phyloP scores from a whole-genome alignment of 2,113 vertebrate species.

The Psephotus haematonotus region DNA sequence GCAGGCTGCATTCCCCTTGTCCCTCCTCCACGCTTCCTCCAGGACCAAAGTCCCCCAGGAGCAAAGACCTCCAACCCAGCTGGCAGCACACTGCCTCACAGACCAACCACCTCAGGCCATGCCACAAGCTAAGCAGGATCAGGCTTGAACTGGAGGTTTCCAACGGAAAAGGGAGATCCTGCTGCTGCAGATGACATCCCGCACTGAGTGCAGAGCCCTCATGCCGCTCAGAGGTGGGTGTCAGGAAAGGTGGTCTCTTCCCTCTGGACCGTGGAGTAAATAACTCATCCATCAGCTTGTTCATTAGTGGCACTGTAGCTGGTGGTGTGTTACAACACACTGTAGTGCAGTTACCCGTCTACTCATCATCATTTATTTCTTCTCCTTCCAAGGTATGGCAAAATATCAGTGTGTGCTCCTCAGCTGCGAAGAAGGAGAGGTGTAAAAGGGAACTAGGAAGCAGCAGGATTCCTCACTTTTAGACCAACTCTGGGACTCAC shows the following conservation, averaged over 20 bases:
- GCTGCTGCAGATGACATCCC: background rate
- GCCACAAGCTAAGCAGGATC: background rate
- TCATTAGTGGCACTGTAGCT: background rate
- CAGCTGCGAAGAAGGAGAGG: background rate
- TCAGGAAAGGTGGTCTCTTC: conserved; percentile 7
- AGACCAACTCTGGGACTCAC: background rate
- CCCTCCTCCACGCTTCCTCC: background rate
- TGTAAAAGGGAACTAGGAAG: background rate
- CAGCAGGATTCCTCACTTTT: conserved; percentile 6
- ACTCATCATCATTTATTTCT: conserved; percentile 34
- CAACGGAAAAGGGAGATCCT: background rate
- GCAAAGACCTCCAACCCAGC: background rate
- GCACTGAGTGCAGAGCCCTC: background rate
- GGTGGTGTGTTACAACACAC: background rate
- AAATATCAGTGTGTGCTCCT: background rate
- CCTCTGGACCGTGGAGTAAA: background rate
- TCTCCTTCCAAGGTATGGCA: background rate
- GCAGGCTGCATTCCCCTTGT: background rate
- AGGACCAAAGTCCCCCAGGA: background rate
- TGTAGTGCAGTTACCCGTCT: background rate
- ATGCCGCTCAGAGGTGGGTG: background rate
- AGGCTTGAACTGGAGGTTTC: background rate
- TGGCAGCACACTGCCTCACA: background rate
- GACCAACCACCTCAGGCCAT: background rate
- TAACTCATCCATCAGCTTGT: conserved; percentile 24